Percentiles rank a stretch among this genome's conserved stretches.
These are phyloP conservation scores for Troilus luridus DNA, from an alignment of 2,888 invertebrate species.

Conservation along the genomic window DNA sequence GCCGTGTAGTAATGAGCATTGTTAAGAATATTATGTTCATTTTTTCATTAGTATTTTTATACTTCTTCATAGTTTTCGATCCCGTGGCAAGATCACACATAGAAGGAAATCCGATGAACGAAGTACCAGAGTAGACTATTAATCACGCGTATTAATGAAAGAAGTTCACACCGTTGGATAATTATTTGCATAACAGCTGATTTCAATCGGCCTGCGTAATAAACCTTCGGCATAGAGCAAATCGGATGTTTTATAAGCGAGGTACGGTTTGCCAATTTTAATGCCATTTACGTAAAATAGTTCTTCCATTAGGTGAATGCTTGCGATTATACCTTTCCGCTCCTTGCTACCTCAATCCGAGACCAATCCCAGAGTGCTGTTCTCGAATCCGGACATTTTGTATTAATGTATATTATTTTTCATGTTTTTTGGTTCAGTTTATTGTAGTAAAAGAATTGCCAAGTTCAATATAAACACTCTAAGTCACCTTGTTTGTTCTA, in stretches of 20 bases:
- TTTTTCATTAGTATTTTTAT: too few species aligned
- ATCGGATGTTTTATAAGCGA: not conserved
- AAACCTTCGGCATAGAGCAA: not conserved
- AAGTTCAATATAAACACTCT: too few species aligned
- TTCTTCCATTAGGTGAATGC: not conserved
- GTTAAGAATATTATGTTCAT: too few species aligned
- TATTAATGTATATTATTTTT: not conserved
- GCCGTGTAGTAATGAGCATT: too few species aligned
- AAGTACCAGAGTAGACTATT: not conserved
- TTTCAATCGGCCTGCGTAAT: not conserved
- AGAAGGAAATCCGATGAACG: not conserved
- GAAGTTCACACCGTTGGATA: constrained; percentile 2
- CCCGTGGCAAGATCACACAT: too few species aligned
- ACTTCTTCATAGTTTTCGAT: too few species aligned
- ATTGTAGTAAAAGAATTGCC: too few species aligned
- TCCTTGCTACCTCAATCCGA: not conserved
- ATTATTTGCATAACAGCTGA: not conserved
- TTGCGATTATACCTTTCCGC: not conserved
- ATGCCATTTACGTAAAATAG: not conserved
- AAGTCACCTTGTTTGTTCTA: too few species aligned
- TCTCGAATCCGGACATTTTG: too few species aligned
- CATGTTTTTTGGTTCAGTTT: too few species aligned
- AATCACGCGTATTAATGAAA: not conserved
- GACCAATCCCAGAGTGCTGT: not conserved
- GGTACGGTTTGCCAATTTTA: not conserved